Evolutionary conservation across 2,797 vertebrate genomes (phyloP).

Genomic region (Phaenicophaeus curvirostris): DNA sequence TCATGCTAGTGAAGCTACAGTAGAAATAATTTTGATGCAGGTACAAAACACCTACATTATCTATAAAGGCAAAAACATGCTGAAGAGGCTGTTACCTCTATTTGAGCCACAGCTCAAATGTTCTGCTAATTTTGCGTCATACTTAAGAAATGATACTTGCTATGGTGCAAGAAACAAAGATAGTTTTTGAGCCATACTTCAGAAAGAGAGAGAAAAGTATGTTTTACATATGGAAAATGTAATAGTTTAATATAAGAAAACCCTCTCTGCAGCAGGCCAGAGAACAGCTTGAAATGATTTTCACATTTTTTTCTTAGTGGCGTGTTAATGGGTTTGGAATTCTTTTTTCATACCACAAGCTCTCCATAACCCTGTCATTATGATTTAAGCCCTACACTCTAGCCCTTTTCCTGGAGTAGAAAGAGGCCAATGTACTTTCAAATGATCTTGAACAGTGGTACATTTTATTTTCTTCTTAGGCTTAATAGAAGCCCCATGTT

Average conservation of each 20-base stretch:
- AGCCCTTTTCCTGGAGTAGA: neutral
- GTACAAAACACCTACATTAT: neutral
- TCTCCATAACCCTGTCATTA: neutral
- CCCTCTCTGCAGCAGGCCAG: neutral
- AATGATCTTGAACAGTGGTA: neutral
- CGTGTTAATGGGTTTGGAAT: neutral
- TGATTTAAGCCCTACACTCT: neutral
- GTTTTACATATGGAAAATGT: neutral
- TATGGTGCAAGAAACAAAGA: neutral
- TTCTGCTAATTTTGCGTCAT: neutral
- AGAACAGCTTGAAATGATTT: neutral
- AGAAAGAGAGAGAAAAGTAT: neutral
- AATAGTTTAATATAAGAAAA: neutral
- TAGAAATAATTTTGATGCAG: neutral
- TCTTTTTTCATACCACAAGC: neutral
- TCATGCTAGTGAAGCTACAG: neutral
- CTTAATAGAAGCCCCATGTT: neutral
- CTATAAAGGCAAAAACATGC: neutral
- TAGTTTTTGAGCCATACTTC: neutral
- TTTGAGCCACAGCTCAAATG: neutral
- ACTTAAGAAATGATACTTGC: neutral
- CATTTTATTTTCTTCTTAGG: neutral
- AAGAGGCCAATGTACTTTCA: neutral
- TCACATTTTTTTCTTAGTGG: neutral
- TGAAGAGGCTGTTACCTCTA: neutral